Evolutionary conservation across 2,797 vertebrate species (phyloP).

Genomic region (Chloroceryle amazona): DNA sequence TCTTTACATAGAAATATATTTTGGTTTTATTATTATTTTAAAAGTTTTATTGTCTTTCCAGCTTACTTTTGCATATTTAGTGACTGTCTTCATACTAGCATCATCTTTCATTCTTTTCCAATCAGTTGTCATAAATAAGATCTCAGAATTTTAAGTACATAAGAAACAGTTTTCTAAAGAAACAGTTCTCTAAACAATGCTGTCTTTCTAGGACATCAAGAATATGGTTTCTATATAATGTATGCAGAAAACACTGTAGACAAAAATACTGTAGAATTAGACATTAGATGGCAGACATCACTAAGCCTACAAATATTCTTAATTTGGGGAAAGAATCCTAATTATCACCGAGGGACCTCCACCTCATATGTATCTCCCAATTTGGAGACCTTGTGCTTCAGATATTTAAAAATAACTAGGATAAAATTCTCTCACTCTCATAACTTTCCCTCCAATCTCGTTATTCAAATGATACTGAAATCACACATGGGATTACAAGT

Average conservation of each 20-base stretch:
- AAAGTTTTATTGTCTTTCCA: not conserved
- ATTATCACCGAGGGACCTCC: not conserved
- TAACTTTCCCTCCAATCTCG: not conserved
- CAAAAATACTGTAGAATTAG: not conserved
- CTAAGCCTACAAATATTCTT: not conserved
- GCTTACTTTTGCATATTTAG: not conserved
- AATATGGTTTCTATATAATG: not conserved
- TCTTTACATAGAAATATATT: not conserved
- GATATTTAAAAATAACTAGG: not conserved
- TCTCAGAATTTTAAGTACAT: not conserved
- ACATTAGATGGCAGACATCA: not conserved
- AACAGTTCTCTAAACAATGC: fast-evolving
- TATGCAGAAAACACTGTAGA: not conserved
- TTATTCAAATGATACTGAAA: not conserved
- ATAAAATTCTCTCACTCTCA: not conserved
- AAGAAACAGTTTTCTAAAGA: not conserved
- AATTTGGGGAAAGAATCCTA: not conserved
- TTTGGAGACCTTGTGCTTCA: not conserved
- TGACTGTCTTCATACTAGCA: not conserved
- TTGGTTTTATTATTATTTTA: not conserved
- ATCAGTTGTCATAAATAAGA: not conserved
- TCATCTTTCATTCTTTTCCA: not conserved
- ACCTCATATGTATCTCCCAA: not conserved
- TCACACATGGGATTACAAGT: not conserved
- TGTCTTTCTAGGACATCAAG: not conserved